Percentiles rank a stretch among this genome's conserved stretches.
Evolutionary conservation across 2,888 invertebrate genomes (phyloP).

Genomic region (Timema podura): DNA sequence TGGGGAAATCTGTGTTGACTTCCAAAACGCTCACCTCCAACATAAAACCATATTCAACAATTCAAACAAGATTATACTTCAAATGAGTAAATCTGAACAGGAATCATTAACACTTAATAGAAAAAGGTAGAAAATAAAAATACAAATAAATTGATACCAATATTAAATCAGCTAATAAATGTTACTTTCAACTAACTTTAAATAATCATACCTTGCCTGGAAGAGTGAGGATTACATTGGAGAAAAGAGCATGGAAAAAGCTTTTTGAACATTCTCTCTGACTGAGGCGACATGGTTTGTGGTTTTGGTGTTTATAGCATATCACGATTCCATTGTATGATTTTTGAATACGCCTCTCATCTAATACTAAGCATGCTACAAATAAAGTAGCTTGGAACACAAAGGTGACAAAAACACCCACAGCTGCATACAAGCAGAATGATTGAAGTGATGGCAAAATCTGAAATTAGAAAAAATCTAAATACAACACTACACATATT

Average conservation of each 20-base stretch:
- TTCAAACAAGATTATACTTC: neutral
- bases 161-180: too few relatives aligned
- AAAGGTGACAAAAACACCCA: constrained; percentile 71
- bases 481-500: neutral
- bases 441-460: constrained; percentile 76
- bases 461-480: constrained; percentile 43
- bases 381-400: constrained; percentile 77
- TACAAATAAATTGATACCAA: too few relatives aligned
- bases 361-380: constrained; percentile 70
- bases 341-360: constrained; percentile 58
- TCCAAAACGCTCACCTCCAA: too few relatives aligned
- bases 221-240: constrained; percentile 59
- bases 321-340: constrained; percentile 63
- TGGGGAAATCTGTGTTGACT: too few relatives aligned
- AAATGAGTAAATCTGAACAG: neutral
- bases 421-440: constrained; percentile 76
- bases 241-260: constrained; percentile 57
- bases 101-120: neutral
- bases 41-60: too few relatives aligned
- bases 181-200: too few relatives aligned
- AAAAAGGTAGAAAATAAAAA: constrained; percentile 1
- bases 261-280: constrained; percentile 55
- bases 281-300: constrained; percentile 51
- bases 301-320: constrained; percentile 60
- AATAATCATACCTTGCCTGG: constrained; percentile 56